Evolutionary conservation across 2,888 invertebrate species (phyloP).

Genomic region (Spatulosminthurus flaviceps): DNA sequence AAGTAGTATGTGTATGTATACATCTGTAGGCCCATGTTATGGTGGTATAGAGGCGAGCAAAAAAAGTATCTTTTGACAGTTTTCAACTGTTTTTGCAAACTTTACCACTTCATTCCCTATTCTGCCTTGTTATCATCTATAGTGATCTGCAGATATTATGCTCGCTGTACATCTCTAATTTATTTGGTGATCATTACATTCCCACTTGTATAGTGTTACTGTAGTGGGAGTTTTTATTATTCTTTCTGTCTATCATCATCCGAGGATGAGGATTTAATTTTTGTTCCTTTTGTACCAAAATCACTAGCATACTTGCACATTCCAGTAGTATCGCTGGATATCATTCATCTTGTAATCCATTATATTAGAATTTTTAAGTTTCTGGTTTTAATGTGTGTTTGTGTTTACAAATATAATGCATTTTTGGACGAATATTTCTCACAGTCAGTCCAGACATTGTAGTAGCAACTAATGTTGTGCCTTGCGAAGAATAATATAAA

Average conservation of each 20-base stretch:
- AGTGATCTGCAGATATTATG: background rate
- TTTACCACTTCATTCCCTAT: background rate
- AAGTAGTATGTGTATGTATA: too few relatives aligned
- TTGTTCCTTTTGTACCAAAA: background rate
- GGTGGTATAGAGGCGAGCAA: background rate
- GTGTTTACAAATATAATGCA: too few relatives aligned
- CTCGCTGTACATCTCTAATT: background rate
- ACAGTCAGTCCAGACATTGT: too few relatives aligned
- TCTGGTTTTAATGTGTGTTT: too few relatives aligned
- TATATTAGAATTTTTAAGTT: too few relatives aligned
- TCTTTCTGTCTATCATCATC: background rate
- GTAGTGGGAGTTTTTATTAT: background rate
- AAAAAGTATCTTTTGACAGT: background rate
- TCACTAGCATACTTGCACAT: background rate
- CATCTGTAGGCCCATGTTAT: too few relatives aligned
- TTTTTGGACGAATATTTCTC: too few relatives aligned
- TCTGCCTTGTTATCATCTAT: background rate
- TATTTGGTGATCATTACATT: background rate
- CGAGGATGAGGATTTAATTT: background rate
- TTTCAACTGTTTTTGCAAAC: background rate
- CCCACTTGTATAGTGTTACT: too few relatives aligned
- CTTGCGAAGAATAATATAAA: too few relatives aligned
- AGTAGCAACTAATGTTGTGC: too few relatives aligned
- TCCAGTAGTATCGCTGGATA: too few relatives aligned
- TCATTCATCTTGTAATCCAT: too few relatives aligned